These are phyloP conservation scores for Holcopasites calliopsidis DNA, from an alignment of 1,140 invertebrate genomes.

Conservation along the genomic window DNA sequence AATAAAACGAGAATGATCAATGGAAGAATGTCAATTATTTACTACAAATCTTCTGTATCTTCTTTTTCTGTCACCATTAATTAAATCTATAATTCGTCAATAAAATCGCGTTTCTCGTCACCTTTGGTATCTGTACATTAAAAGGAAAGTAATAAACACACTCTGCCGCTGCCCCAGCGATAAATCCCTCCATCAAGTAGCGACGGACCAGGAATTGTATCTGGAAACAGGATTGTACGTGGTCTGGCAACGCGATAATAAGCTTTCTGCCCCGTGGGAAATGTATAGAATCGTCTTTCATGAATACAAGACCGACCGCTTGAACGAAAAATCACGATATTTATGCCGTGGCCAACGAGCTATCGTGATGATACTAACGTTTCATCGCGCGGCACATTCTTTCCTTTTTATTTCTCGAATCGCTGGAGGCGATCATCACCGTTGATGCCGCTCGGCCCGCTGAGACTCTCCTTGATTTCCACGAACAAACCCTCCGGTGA, in stretches of 20 bases:
- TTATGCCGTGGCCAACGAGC: constrained; percentile 43
- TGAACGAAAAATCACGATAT: constrained; percentile 34
- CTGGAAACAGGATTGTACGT: constrained; percentile 16
- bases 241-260: constrained; percentile 6
- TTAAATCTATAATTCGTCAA: not conserved
- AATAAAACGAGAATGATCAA: no score
- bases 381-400: no score
- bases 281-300: not conserved
- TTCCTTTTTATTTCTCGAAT: constrained; percentile 40
- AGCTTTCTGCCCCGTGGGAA: constrained; percentile 16
- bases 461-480: not conserved
- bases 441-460: not conserved
- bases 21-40: no score
- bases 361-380: constrained; percentile 38
- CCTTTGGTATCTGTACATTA: not conserved
- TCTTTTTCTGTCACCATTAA: no score
- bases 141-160: constrained; percentile 6
- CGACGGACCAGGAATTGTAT: constrained; percentile 11
- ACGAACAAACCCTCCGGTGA: not conserved
- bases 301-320: not conserved
- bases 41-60: no score
- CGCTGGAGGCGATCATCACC: not conserved
- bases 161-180: not conserved
- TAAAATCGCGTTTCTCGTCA: not conserved
- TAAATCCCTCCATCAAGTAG: not conserved